Percentiles rank a stretch among this genome's conserved stretches.
Evolutionary conservation across 1,140 invertebrate genomes (phyloP).

Genomic region (Spodoptera frugiperda): DNA sequence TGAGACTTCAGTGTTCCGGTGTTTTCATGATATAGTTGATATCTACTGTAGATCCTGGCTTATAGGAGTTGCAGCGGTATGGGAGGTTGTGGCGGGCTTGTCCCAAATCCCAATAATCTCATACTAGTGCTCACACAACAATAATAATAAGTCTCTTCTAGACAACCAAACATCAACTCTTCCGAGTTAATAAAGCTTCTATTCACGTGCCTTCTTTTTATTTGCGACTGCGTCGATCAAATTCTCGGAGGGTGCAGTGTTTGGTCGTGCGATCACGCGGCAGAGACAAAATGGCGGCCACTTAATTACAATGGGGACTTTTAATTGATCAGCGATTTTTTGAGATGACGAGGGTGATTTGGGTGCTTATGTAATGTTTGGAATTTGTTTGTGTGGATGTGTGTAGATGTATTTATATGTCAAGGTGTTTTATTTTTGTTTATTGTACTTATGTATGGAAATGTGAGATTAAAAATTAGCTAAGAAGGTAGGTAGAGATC

Average conservation of each 20-base stretch:
- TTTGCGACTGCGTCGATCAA: slow-evolving; percentile 61
- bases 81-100: too few species aligned
- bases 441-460: too few species aligned
- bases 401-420: too few species aligned
- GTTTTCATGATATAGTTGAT: too few species aligned
- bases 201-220: slow-evolving; percentile 62
- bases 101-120: too few species aligned
- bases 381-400: neutral
- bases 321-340: slow-evolving; percentile 47
- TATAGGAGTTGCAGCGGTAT: too few species aligned
- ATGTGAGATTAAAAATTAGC: too few species aligned
- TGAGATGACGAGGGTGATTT: neutral
- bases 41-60: too few species aligned
- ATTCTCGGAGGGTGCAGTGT: slow-evolving; percentile 60
- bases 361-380: neutral
- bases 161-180: slow-evolving; percentile 4
- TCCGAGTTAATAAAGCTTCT: slow-evolving; percentile 61
- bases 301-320: slow-evolving; percentile 45
- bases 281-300: slow-evolving; percentile 57
- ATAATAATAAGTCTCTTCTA: neutral
- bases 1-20: too few species aligned
- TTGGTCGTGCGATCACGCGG: slow-evolving; percentile 55
- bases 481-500: too few species aligned
- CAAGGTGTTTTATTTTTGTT: too few species aligned
- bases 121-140: too few species aligned